Base-by-base conservation (phyloP, 2,797 vertebrate genomes). In the Myotis vivesi region DNA sequence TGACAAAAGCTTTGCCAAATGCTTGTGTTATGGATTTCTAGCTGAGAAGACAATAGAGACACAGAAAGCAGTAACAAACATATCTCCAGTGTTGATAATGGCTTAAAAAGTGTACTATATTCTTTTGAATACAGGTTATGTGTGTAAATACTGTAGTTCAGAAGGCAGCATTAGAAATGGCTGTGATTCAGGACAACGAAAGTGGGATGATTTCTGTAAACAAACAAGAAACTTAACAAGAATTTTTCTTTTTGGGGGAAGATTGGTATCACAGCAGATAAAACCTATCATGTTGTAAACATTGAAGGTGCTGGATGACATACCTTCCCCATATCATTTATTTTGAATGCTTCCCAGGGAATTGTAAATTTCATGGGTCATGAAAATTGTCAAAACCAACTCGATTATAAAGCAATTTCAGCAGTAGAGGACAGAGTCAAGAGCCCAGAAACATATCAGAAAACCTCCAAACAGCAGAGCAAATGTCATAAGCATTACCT, bases 41-140 rank as follows among this genome's bases (percentile, higher is more conserved):
- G 86, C 81, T 96, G 66, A 92, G 94, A 93, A 97, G 71, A 96
- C 85, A 94, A 93, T 94, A 86, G 76, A 92, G 28, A 30, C 33
- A 84, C 10, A 75, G 64, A 76, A 94, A 96, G 36, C 49, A 95
- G 68, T 92, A 95, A 88, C 28, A 95, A 95, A 95, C 76, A 91
- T 8, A 88, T n/a, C 30, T 89, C 4, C 71, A 79, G 64, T 76
- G 28, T 69, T 86, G 88, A 92, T 94, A 96, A 96, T 76, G 75
- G 46, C 66, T 94, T 89, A 76, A 89, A 93, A 77, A 66, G 36
- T 44, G 11, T 93, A 73, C 71, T 95, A 8, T 64, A 59, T 80
- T 88, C 28, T 71, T 92, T 86, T 83, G 75, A 95, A 94, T 83
- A 82, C 59, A 94, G 93, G 95, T 95, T 92, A 95, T 79, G n/a